Conservation (phyloP, 2,888 invertebrate species). For the Nomada fabriciana region DNA sequence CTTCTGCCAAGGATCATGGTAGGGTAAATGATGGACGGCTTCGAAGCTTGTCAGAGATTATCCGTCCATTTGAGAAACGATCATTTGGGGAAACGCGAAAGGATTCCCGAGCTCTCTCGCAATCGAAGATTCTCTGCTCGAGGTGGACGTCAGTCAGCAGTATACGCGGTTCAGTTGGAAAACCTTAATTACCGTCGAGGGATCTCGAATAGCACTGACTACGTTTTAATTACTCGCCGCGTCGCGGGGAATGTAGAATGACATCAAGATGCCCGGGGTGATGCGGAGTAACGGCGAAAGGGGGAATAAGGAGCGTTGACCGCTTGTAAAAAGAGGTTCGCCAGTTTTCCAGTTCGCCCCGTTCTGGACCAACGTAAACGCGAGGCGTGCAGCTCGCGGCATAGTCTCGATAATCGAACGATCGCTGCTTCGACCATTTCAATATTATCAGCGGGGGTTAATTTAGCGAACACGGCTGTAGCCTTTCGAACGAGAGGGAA, state of each 20-base stretch:
- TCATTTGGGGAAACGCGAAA: background rate
- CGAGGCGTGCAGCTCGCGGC: slow-evolving; percentile 49
- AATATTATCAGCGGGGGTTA: background rate
- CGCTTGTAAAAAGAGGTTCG: slow-evolving; percentile 58
- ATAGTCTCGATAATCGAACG: slow-evolving; percentile 45
- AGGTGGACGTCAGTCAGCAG: slow-evolving; percentile 36
- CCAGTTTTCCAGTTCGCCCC: slow-evolving; percentile 56
- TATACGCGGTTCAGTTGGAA: slow-evolving; percentile 58
- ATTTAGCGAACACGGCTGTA: too few species aligned
- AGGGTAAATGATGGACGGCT: background rate
- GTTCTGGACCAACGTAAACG: slow-evolving; percentile 71
- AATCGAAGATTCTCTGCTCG: slow-evolving; percentile 20
- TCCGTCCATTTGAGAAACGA: background rate
- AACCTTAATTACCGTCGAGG: slow-evolving; percentile 74
- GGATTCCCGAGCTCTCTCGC: slow-evolving; percentile 2
- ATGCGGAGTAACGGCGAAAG: slow-evolving; percentile 26
- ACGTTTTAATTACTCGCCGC: slow-evolving; percentile 79
- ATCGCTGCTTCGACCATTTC: slow-evolving; percentile 25
- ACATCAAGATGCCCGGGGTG: slow-evolving; percentile 73
- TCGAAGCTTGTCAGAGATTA: background rate
- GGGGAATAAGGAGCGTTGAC: slow-evolving; percentile 69
- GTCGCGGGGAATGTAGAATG: slow-evolving; percentile 69
- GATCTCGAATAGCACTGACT: slow-evolving; percentile 79
- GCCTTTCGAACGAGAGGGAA: too few species aligned
- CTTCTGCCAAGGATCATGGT: background rate